Conservation (phyloP, 2,888 invertebrate species). For the Phalera bucephala region DNA sequence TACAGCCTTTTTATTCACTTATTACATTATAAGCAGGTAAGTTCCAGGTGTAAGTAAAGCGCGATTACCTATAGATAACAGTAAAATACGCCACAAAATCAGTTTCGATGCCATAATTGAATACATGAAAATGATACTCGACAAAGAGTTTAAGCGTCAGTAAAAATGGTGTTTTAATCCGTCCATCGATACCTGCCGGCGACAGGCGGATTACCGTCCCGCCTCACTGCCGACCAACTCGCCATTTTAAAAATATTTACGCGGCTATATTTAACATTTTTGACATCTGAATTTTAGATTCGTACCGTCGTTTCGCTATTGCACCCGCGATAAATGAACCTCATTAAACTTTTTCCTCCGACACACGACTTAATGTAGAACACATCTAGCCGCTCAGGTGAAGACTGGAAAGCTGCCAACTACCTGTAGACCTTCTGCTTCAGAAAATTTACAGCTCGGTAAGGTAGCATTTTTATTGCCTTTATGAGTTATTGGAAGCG, state of each 20-base stretch:
- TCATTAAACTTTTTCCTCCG: slow-evolving; percentile 58
- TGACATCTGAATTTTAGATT: slow-evolving; percentile 31
- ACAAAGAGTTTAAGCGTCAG: slow-evolving; percentile 63
- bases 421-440: slow-evolving; percentile 71
- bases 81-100: slow-evolving; percentile 10
- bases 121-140: slow-evolving; percentile 59
- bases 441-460: slow-evolving; percentile 51
- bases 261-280: slow-evolving; percentile 29
- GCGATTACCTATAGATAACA: no score
- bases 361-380: slow-evolving; percentile 52
- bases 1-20: background rate
- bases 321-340: slow-evolving; percentile 20
- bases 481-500: slow-evolving; percentile 44
- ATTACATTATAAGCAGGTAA: no score
- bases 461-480: slow-evolving; percentile 42
- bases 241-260: slow-evolving; percentile 45
- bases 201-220: slow-evolving; percentile 67
- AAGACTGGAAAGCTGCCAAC: slow-evolving; percentile 72
- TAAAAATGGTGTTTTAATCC: slow-evolving; percentile 78
- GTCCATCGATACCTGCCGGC: slow-evolving; percentile 72
- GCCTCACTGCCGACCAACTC: slow-evolving; percentile 52
- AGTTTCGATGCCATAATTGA: slow-evolving; percentile 50
- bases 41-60: no score
- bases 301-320: slow-evolving; percentile 1
- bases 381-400: slow-evolving; percentile 62